Conservation (phyloP, 2,888 invertebrate genomes). For the Erpobdella octoculata region DNA sequence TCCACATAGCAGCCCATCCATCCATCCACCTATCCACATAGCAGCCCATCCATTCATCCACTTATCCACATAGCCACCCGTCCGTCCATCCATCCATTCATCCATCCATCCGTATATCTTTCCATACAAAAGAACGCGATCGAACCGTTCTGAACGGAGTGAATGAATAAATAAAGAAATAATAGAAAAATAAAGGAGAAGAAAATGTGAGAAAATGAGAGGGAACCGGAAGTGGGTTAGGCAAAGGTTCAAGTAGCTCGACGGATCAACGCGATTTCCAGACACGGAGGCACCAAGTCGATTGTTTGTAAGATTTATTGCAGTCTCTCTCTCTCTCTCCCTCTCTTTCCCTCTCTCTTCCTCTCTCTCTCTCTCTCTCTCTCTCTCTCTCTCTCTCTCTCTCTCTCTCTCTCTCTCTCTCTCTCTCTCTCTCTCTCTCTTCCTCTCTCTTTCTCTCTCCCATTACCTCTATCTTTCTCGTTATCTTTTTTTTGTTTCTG, state of each 20-base stretch:
- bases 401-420: slow-evolving; percentile 28
- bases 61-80: too few relatives aligned
- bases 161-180: background rate
- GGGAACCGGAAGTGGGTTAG: slow-evolving; percentile 3
- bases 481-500: too few relatives aligned
- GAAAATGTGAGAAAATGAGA: background rate
- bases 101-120: too few relatives aligned
- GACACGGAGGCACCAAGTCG: background rate
- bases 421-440: slow-evolving; percentile 17
- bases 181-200: background rate
- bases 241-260: background rate
- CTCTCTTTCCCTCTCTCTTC: slow-evolving; percentile 1
- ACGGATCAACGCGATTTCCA: slow-evolving; percentile 12
- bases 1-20: too few relatives aligned
- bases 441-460: too few relatives aligned
- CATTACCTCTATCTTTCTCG: too few relatives aligned
- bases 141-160: background rate
- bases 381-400: slow-evolving; percentile 30
- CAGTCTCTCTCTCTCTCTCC: too few relatives aligned
- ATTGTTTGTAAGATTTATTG: too few relatives aligned
- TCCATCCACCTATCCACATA: too few relatives aligned
- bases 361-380: slow-evolving; percentile 30
- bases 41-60: too few relatives aligned
- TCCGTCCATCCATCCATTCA: too few relatives aligned
- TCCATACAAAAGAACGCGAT: background rate